These are phyloP conservation scores for Phocides pigmalion DNA, from an alignment of 1,140 invertebrate genomes.

Conservation along the genomic window DNA sequence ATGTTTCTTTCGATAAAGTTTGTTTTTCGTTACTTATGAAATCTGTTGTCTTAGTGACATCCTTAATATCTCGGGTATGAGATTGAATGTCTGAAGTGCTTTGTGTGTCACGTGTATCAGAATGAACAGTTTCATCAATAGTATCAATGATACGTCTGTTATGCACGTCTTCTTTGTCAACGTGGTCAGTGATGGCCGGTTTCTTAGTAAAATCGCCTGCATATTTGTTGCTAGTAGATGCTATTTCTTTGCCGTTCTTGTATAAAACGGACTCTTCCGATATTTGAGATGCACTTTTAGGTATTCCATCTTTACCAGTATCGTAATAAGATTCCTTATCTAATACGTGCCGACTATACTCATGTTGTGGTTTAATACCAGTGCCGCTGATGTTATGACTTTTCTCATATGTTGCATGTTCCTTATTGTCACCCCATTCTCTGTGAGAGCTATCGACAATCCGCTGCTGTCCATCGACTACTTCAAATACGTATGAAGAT, in stretches of 20 bases:
- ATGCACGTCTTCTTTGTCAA: constrained; percentile 51
- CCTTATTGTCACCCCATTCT: constrained; percentile 83
- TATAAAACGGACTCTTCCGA: constrained; percentile 74
- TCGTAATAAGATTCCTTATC: constrained; percentile 84
- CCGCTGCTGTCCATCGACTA: constrained; percentile 84
- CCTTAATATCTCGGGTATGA: constrained; percentile 51
- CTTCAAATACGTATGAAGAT: constrained; percentile 84
- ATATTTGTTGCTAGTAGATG: constrained; percentile 70
- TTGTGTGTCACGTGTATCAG: constrained; percentile 42
- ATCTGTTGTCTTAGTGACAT: constrained; percentile 61
- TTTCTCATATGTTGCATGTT: constrained; percentile 82
- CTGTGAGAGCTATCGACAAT: constrained; percentile 83
- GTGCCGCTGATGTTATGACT: constrained; percentile 77
- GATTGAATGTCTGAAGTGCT: constrained; percentile 51
- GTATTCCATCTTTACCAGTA: constrained; percentile 81
- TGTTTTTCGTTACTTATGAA: constrained; percentile 68
- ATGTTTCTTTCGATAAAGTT: constrained; percentile 63
- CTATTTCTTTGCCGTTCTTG: constrained; percentile 75
- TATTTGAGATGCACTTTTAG: constrained; percentile 66
- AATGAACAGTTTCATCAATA: constrained; percentile 49
- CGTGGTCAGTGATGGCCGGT: constrained; percentile 67
- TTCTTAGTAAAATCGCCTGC: constrained; percentile 72
- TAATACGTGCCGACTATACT: constrained; percentile 81
- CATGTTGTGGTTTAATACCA: constrained; percentile 81
- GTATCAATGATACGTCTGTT: constrained; percentile 53